These are phyloP conservation scores for Zonitis immaculata DNA, from an alignment of 2,888 invertebrate species.

Conservation along the genomic window DNA sequence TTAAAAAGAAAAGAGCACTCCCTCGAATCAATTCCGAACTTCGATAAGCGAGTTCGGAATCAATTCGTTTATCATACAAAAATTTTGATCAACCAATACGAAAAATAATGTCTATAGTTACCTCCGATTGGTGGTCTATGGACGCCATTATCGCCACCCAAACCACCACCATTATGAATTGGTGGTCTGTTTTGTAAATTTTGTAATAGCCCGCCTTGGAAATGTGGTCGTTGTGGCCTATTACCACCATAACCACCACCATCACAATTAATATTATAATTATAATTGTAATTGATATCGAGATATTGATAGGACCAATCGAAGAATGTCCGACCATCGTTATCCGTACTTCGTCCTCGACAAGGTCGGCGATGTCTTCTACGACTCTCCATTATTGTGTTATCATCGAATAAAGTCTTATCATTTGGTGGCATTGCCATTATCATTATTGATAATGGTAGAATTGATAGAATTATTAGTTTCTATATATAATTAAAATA, in stretches of 20 bases:
- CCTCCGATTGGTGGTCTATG: constrained; percentile 5
- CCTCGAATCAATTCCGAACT: too few relatives aligned
- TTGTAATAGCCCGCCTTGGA: background rate
- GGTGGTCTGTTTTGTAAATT: background rate
- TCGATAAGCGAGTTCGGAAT: too few relatives aligned
- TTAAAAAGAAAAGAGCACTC: too few relatives aligned
- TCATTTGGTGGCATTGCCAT: constrained; percentile 10
- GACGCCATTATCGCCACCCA: too few relatives aligned
- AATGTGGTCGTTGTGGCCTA: constrained; percentile 1
- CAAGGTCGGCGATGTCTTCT: constrained; percentile 9
- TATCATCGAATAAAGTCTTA: constrained; percentile 13
- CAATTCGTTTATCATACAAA: too few relatives aligned
- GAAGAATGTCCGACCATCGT: constrained; percentile 33
- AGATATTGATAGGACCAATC: constrained; percentile 31
- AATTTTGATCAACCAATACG: background rate
- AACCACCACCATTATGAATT: background rate
- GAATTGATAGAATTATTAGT: background rate
- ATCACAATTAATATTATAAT: constrained; percentile 34
- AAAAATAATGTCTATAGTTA: background rate
- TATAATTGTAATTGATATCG: constrained; percentile 35
- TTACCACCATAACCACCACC: constrained; percentile 18
- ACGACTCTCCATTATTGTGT: constrained; percentile 3
- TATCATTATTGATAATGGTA: background rate
- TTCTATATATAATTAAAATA: too few relatives aligned
- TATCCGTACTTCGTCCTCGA: constrained; percentile 15